These are phyloP conservation scores for Heterodera carotae DNA, from an alignment of 1,140 invertebrate genomes.

Conservation along the genomic window DNA sequence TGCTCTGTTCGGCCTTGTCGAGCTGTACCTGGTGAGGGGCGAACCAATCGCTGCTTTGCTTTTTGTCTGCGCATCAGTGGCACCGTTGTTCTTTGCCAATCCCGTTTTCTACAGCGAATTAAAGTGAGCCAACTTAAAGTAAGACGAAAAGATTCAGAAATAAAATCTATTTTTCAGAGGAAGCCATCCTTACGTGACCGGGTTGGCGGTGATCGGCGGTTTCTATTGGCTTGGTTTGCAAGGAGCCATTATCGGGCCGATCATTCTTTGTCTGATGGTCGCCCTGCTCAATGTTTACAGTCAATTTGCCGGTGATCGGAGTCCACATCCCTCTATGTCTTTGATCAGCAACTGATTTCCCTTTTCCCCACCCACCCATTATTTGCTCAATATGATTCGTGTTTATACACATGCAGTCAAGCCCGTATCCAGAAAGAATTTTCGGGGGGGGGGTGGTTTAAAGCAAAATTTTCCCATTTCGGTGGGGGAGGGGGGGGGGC, in stretches of 20 bases:
- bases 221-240: conserved; percentile 93
- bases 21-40: conserved; percentile 87
- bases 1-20: conserved; percentile 84
- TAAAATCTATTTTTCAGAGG: conserved; percentile 70
- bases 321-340: not conserved
- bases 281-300: conserved; percentile 77
- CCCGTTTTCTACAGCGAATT: conserved; percentile 94
- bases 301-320: conserved; percentile 42
- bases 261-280: conserved; percentile 83
- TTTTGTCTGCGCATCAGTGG: conserved; percentile 80
- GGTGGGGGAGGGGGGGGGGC: no score
- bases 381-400: not conserved
- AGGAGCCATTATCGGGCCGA: conserved; percentile 91
- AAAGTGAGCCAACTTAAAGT: conserved; percentile 73
- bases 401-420: no score
- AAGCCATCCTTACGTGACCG: conserved; percentile 96
- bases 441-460: no score
- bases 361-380: not conserved
- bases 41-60: conserved; percentile 76
- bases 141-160: not conserved
- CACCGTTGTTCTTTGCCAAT: conserved; percentile 86
- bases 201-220: conserved; percentile 93
- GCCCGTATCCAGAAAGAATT: no score
- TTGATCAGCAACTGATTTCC: not conserved
- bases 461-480: no score